Evolutionary conservation across 2,797 vertebrate species (phyloP).

Genomic region (Martes flavigula): DNA sequence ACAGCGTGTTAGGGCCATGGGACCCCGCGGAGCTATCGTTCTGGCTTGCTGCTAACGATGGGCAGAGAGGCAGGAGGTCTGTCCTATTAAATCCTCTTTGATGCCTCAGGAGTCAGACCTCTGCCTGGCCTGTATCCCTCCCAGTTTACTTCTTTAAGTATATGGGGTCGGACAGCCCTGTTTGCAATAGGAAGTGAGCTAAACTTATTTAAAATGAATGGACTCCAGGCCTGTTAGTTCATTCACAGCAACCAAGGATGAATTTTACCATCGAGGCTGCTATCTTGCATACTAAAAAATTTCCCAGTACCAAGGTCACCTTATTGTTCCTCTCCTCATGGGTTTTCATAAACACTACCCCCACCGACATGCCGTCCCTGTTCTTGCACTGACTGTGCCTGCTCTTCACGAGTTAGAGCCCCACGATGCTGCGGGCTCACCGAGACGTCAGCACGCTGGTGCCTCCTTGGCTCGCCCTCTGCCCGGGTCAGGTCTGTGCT

Average conservation of each 20-base stretch:
- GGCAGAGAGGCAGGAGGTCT: neutral
- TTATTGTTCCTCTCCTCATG: no score
- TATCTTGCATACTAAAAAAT: neutral
- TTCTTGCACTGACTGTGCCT: accelerated
- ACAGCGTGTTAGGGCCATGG: neutral
- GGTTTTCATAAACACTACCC: neutral
- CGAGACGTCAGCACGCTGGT: accelerated
- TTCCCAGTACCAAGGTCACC: neutral
- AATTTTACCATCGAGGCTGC: neutral
- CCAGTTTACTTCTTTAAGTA: neutral
- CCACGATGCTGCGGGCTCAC: neutral
- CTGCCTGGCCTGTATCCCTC: accelerated
- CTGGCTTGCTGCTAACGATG: neutral
- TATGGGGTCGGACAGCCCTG: accelerated
- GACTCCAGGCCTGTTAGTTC: neutral
- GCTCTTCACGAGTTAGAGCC: neutral
- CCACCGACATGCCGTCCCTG: accelerated
- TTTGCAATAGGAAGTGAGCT: neutral
- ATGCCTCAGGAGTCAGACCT: neutral
- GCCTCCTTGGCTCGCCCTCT: no score
- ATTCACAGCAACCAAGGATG: neutral
- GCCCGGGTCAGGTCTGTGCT: neutral
- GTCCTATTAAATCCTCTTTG: no score
- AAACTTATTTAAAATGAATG: neutral
- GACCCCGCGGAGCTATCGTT: neutral